Conservation (phyloP, 2,888 invertebrate genomes). For the Heterodera filipjevi region DNA sequence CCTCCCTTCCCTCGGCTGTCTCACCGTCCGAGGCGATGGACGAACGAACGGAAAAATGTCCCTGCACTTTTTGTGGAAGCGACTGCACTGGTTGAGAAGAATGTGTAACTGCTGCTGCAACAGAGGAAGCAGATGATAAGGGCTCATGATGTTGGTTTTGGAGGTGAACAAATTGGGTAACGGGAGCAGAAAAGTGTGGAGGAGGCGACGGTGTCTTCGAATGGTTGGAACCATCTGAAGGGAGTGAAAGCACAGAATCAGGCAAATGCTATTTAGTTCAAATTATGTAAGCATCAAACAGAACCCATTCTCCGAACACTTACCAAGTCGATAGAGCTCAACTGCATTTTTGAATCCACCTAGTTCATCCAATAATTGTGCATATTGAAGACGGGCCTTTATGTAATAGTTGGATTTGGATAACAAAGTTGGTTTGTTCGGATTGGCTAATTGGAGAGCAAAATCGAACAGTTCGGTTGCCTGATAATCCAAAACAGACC, state of each 20-base stretch:
- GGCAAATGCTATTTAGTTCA: too few species aligned
- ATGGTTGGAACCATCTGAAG: not conserved
- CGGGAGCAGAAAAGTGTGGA: not conserved
- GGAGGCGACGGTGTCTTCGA: constrained; percentile 10
- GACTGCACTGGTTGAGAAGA: not conserved
- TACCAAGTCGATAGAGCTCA: constrained; percentile 12
- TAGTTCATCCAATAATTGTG: constrained; percentile 51
- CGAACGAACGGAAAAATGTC: not conserved
- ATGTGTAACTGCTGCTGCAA: not conserved
- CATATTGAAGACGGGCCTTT: constrained; percentile 52
- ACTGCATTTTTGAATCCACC: constrained; percentile 48
- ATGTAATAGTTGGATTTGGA: constrained; percentile 50
- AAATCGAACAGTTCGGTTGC: constrained; percentile 64
- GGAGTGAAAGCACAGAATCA: not conserved
- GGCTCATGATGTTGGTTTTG: not conserved
- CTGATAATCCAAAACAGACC: constrained; percentile 59
- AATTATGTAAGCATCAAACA: too few species aligned
- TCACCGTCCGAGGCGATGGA: not conserved
- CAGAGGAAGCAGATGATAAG: not conserved
- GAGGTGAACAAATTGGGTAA: not conserved
- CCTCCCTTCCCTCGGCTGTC: too few species aligned
- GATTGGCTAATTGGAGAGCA: constrained; percentile 50
- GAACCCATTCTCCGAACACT: not conserved
- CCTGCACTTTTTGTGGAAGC: not conserved
- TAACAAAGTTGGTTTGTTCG: constrained; percentile 40